Conservation (phyloP, 35 echinoderm and acorn worm genomes). For the Stichopus chloronotus region DNA sequence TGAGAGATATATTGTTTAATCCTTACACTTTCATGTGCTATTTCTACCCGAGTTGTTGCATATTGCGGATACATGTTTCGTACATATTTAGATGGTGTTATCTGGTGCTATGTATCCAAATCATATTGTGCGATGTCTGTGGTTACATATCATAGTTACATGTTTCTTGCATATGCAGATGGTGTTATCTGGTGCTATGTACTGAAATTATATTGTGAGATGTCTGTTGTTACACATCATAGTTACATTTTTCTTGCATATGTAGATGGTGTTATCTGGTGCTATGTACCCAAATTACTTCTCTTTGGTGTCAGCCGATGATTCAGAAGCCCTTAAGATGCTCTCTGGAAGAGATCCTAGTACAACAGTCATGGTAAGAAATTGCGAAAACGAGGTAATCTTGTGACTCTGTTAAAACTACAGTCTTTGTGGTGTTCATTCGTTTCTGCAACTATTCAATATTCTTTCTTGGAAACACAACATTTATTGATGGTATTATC, state of each 20-base stretch:
- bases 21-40: too few species aligned
- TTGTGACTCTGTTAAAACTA: too few species aligned
- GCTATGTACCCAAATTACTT: slow-evolving; percentile 99
- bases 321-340: slow-evolving; percentile 79
- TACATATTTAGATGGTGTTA: slow-evolving; percentile 42
- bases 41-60: too few species aligned
- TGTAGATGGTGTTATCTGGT: slow-evolving; percentile 85
- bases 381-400: neutral
- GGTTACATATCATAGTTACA: neutral
- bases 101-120: neutral
- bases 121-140: neutral
- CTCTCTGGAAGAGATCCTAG: slow-evolving; percentile 95
- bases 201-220: neutral
- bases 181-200: neutral
- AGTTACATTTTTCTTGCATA: neutral
- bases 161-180: slow-evolving; percentile 29
- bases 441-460: too few species aligned
- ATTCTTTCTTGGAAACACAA: too few species aligned
- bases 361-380: slow-evolving; percentile 94
- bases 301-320: slow-evolving; percentile 69
- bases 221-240: neutral
- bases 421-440: too few species aligned
- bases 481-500: too few species aligned
- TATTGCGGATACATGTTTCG: too few species aligned
- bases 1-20: too few species aligned